Percentiles rank a stretch among this genome's conserved stretches.
Evolutionary conservation across 2,888 invertebrate species (phyloP).

Genomic region (Bursaphelenchus okinawaensis): DNA sequence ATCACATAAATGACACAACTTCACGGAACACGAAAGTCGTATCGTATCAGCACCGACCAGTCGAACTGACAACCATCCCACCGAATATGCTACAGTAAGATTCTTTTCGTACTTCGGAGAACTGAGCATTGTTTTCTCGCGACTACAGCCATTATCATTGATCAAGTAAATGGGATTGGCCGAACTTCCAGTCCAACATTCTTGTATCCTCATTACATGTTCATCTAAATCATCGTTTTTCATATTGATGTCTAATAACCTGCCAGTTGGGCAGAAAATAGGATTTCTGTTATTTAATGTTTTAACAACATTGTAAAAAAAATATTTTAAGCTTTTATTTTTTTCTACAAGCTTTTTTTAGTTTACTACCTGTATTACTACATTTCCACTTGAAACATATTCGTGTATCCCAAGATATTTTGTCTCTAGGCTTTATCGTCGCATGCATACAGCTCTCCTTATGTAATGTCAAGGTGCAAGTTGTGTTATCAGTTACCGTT

Average conservation of each 20-base stretch:
- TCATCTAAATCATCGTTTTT: slow-evolving; percentile 15
- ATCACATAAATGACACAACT: slow-evolving; percentile 32
- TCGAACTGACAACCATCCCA: slow-evolving; percentile 34
- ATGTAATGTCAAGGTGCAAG: slow-evolving; percentile 14
- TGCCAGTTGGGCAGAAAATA: too few relatives aligned
- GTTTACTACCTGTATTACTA: slow-evolving; percentile 13
- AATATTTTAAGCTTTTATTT: too few relatives aligned
- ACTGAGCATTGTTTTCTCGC: slow-evolving; percentile 30
- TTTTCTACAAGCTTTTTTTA: too few relatives aligned
- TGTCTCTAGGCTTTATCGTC: slow-evolving; percentile 11
- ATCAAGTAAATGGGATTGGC: slow-evolving; percentile 28
- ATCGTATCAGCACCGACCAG: slow-evolving; percentile 25
- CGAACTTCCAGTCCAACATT: slow-evolving; percentile 35
- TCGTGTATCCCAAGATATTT: slow-evolving; percentile 29
- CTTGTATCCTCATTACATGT: slow-evolving; percentile 31
- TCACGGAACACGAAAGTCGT: slow-evolving; percentile 27
- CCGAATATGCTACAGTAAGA: slow-evolving; percentile 19
- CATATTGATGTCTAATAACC: too few relatives aligned
- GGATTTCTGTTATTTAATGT: too few relatives aligned
- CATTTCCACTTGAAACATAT: slow-evolving; percentile 27
- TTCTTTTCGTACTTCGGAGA: slow-evolving; percentile 16
- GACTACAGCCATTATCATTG: slow-evolving; percentile 28
- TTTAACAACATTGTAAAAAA: too few relatives aligned
- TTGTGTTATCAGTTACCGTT: slow-evolving; percentile 2
- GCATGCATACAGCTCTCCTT: slow-evolving; percentile 14